A percentile compares a stretch with the other conserved stretches of the same genome.
phyloP scores from a whole-genome alignment of 1,140 invertebrate species.

The Dysdera silvatica region DNA sequence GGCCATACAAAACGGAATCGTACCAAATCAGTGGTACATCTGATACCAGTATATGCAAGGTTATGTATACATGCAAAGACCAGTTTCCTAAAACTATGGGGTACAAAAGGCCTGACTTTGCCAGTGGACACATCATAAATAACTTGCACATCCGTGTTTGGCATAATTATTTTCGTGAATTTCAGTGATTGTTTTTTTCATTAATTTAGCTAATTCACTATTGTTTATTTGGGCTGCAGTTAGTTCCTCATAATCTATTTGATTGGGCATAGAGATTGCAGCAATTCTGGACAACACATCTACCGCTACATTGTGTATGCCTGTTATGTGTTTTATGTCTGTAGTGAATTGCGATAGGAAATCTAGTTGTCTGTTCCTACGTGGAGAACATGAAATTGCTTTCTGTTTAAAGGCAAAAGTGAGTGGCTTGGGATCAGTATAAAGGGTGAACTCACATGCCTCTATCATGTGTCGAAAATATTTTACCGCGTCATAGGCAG shows the following conservation, averaged over 20 bases:
- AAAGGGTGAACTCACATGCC: conserved; percentile 35
- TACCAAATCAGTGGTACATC: conserved; percentile 1
- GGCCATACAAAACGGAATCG: conserved; percentile 17
- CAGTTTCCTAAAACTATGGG: background rate
- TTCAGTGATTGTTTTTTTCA: background rate
- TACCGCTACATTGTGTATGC: conserved; percentile 37
- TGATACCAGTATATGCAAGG: conserved; percentile 12
- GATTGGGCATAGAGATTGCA: background rate
- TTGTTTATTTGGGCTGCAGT: conserved; percentile 13
- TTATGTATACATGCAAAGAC: conserved; percentile 13
- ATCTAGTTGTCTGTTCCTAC: conserved; percentile 38
- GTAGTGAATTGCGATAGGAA: conserved; percentile 42
- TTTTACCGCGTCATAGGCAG: conserved; percentile 33
- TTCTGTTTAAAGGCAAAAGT: conserved; percentile 30
- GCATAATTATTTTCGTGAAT: background rate
- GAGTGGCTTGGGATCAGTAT: conserved; percentile 39
- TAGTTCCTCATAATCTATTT: conserved; percentile 2
- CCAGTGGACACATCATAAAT: conserved; percentile 17
- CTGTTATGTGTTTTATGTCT: conserved; percentile 40
- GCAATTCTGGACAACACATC: conserved; percentile 17
- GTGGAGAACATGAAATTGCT: conserved; percentile 25
- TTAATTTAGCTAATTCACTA: background rate
- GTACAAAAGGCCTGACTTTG: conserved; percentile 6
- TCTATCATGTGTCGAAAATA: conserved; percentile 38
- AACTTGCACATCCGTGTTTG: background rate